Evolutionary conservation across 2,888 invertebrate species (phyloP).

Genomic region (Gryllus longicercus): DNA sequence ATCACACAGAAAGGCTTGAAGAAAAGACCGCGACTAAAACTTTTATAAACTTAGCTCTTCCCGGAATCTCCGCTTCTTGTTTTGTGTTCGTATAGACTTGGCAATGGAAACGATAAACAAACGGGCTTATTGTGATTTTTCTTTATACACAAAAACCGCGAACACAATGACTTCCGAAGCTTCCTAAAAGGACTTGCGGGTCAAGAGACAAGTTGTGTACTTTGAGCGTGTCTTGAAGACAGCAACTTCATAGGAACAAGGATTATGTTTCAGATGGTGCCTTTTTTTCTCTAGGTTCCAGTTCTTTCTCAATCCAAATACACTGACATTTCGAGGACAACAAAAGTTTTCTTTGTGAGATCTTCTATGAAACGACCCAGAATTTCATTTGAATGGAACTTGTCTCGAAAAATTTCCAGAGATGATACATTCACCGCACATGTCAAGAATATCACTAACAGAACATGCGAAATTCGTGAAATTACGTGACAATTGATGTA

Average conservation of each 20-base stretch:
- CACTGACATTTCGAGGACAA: not conserved
- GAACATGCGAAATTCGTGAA: no score
- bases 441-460: no score
- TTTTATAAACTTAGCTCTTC: not conserved
- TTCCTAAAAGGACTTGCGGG: not conserved
- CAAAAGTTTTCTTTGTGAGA: no score
- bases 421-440: no score
- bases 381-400: no score
- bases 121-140: slow-evolving; percentile 1
- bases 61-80: slow-evolving; percentile 7
- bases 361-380: no score
- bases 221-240: not conserved
- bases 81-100: not conserved
- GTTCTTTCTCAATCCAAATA: not conserved
- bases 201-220: not conserved
- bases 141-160: not conserved
- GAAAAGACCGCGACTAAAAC: slow-evolving; percentile 9
- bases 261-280: not conserved
- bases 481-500: no score
- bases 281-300: not conserved
- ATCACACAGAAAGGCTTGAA: not conserved
- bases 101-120: slow-evolving; percentile 17
- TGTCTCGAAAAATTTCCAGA: no score
- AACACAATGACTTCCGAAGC: slow-evolving; percentile 9
- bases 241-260: slow-evolving; percentile 10